Evolutionary conservation across 1,140 invertebrate species (phyloP).

Genomic region (Papilio dardanus): DNA sequence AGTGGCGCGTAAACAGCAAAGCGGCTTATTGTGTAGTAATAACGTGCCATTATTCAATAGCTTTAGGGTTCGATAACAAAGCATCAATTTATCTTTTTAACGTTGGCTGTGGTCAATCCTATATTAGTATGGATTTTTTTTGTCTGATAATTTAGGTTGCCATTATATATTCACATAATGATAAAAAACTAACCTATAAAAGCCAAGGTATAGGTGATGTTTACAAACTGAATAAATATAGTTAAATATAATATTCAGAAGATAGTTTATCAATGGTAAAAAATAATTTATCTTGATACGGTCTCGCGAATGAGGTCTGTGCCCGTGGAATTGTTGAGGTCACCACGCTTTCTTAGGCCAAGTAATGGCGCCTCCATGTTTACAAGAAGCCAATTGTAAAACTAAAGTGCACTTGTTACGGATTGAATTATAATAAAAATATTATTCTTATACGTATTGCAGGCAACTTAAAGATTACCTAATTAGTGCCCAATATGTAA

Average conservation of each 20-base stretch:
- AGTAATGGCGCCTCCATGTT: conserved; percentile 53
- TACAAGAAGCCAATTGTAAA: conserved; percentile 47
- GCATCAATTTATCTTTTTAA: neutral
- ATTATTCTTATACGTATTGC: neutral
- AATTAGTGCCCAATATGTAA: neutral
- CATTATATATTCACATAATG: too few species aligned
- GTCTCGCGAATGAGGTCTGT: conserved; percentile 42
- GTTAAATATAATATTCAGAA: neutral
- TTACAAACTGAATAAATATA: neutral
- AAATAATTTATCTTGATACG: conserved; percentile 44
- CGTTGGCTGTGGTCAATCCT: neutral
- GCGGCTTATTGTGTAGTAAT: too few species aligned
- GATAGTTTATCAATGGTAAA: conserved; percentile 40
- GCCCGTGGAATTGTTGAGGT: conserved; percentile 46
- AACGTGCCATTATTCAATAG: neutral
- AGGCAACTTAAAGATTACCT: neutral
- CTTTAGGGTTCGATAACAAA: neutral
- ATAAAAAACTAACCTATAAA: neutral
- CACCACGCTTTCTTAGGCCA: conserved; percentile 62
- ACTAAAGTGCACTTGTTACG: conserved; percentile 52
- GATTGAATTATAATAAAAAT: conserved; percentile 41
- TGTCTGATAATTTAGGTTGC: neutral
- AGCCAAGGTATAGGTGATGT: neutral
- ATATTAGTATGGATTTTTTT: neutral
- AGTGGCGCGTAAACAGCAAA: neutral